These are phyloP conservation scores for Drosophila melanosoma DNA, from an alignment of 2,888 invertebrate genomes.

Conservation along the genomic window DNA sequence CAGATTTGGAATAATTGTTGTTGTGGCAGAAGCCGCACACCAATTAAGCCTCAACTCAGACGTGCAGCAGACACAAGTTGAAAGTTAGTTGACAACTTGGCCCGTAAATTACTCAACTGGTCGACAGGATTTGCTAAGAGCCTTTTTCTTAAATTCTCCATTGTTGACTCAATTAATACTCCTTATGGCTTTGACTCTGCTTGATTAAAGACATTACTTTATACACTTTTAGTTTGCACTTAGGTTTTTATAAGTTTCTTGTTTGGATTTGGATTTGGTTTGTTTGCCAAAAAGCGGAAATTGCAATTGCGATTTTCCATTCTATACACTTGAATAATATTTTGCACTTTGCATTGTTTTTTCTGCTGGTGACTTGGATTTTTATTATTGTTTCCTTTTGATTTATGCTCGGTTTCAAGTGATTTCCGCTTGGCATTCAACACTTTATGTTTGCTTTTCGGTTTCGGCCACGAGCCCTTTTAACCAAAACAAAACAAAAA, in stretches of 20 bases:
- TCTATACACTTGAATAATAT: constrained; percentile 32
- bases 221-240: constrained; percentile 17
- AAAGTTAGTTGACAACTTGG: constrained; percentile 48
- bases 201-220: constrained; percentile 51
- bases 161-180: constrained; percentile 61
- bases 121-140: constrained; percentile 9
- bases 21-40: constrained; percentile 40
- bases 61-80: constrained; percentile 58
- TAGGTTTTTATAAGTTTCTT: constrained; percentile 37
- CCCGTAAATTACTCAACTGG: constrained; percentile 64
- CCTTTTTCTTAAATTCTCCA: constrained; percentile 34
- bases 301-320: constrained; percentile 59
- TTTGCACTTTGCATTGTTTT: constrained; percentile 28
- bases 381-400: constrained; percentile 76
- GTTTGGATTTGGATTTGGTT: background rate
- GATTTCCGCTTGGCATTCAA: constrained; percentile 78
- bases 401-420: constrained; percentile 79
- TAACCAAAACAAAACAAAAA: constrained; percentile 20
- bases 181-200: constrained; percentile 47
- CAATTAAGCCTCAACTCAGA: constrained; percentile 67
- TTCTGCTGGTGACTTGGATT: constrained; percentile 26
- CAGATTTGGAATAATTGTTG: constrained; percentile 25
- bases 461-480: constrained; percentile 42
- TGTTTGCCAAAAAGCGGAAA: constrained; percentile 38
- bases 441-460: constrained; percentile 68